phyloP scores from a whole-genome alignment of 2,113 vertebrate genomes.

The Peromyscus maniculatus region DNA sequence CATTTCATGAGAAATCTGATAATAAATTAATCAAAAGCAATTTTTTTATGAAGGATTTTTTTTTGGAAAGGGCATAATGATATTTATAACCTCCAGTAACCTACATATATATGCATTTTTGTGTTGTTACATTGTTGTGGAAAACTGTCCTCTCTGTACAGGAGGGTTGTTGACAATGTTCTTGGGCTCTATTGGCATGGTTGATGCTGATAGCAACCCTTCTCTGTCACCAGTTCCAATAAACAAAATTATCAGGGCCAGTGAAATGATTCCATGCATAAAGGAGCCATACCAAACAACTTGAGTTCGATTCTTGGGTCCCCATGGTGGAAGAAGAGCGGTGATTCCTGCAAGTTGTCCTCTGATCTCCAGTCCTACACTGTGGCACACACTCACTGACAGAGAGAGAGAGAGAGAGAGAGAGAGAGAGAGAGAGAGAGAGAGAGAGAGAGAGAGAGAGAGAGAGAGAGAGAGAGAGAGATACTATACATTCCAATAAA shows the following conservation, averaged over 20 bases:
- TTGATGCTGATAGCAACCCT: background rate
- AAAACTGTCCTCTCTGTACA: background rate
- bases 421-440: background rate
- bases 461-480: background rate
- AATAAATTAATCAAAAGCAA: conserved; percentile 50
- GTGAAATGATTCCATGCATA: background rate
- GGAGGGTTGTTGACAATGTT: background rate
- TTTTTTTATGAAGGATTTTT: conserved; percentile 40
- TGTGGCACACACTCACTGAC: background rate
- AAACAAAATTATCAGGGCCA: background rate
- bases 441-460: background rate
- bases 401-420: background rate
- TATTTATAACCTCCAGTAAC: conserved; percentile 33
- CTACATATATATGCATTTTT: background rate
- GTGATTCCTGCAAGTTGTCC: background rate
- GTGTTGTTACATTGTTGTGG: background rate
- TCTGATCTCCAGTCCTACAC: too few species aligned
- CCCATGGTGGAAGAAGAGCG: background rate
- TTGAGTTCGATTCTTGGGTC: background rate
- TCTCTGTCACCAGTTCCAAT: background rate
- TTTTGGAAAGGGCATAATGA: conserved; percentile 17
- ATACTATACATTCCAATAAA: background rate
- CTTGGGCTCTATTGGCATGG: background rate
- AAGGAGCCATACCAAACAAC: background rate
- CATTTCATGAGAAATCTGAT: conserved; percentile 31